These are phyloP conservation scores for Busseola fusca DNA, from an alignment of 2,888 invertebrate species.

Conservation along the genomic window DNA sequence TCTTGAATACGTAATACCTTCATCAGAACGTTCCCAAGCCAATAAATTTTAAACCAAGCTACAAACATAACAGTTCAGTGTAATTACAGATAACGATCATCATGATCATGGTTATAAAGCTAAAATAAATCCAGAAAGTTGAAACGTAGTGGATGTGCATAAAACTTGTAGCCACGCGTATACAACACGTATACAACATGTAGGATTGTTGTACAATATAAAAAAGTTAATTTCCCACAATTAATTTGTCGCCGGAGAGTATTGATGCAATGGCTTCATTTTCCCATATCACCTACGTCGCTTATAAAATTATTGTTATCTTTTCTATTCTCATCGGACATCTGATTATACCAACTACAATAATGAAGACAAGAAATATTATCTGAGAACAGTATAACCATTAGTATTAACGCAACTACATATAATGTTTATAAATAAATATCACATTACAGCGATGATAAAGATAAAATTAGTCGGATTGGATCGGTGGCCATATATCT, in stretches of 20 bases:
- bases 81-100: slow-evolving; percentile 22
- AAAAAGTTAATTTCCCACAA: background rate
- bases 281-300: background rate
- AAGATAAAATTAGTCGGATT: slow-evolving; percentile 31
- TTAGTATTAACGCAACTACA: slow-evolving; percentile 37
- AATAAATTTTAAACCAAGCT: slow-evolving; percentile 7
- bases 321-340: slow-evolving; percentile 9
- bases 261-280: background rate
- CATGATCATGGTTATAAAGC: slow-evolving; percentile 4
- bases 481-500: slow-evolving; percentile 20
- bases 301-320: slow-evolving; percentile 1
- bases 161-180: background rate
- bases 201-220: slow-evolving; percentile 1
- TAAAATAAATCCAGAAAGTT: background rate
- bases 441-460: slow-evolving; percentile 36
- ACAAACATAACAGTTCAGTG: background rate
- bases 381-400: slow-evolving; percentile 46
- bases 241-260: background rate
- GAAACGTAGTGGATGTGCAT: background rate
- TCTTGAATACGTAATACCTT: slow-evolving; percentile 4
- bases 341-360: slow-evolving; percentile 5
- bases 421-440: slow-evolving; percentile 47
- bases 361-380: slow-evolving; percentile 22
- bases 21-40: slow-evolving; percentile 13
- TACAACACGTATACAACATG: background rate